phyloP scores from a whole-genome alignment of 2,797 vertebrate genomes.

The Cyprinella venusta region DNA sequence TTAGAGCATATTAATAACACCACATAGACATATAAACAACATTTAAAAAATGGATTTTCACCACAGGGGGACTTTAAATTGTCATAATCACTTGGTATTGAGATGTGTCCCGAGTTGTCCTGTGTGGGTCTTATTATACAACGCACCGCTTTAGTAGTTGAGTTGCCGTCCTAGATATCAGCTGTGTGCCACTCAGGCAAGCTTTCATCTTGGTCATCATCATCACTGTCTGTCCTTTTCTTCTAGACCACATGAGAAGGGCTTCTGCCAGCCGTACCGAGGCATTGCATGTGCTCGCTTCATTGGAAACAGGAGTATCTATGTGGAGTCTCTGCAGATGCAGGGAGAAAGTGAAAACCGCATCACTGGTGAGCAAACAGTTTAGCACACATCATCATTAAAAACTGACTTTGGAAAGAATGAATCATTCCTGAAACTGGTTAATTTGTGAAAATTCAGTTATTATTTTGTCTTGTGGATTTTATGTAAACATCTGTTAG shows the following conservation, averaged over 20 bases:
- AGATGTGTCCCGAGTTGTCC: neutral
- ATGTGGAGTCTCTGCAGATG: conserved; percentile 97
- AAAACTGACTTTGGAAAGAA: neutral
- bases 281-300: conserved; percentile 96
- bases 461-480: neutral
- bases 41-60: too few species aligned
- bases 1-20: too few species aligned
- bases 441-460: neutral
- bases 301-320: conserved; percentile 96
- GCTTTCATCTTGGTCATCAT: neutral
- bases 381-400: neutral
- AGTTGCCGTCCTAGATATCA: neutral
- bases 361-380: conserved; percentile 85
- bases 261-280: conserved; percentile 96
- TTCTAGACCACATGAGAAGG: conserved; percentile 84
- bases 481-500: neutral
- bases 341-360: conserved; percentile 97
- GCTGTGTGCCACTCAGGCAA: neutral
- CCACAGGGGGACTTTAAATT: too few species aligned
- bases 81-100: neutral
- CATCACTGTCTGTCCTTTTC: neutral
- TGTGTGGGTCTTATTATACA: neutral
- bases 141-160: neutral
- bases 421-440: neutral
- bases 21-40: too few species aligned